Percentiles rank a stretch among this genome's conserved stretches.
Conservation (phyloP, 1,140 invertebrate genomes). For the Notospermus geniculatus region DNA sequence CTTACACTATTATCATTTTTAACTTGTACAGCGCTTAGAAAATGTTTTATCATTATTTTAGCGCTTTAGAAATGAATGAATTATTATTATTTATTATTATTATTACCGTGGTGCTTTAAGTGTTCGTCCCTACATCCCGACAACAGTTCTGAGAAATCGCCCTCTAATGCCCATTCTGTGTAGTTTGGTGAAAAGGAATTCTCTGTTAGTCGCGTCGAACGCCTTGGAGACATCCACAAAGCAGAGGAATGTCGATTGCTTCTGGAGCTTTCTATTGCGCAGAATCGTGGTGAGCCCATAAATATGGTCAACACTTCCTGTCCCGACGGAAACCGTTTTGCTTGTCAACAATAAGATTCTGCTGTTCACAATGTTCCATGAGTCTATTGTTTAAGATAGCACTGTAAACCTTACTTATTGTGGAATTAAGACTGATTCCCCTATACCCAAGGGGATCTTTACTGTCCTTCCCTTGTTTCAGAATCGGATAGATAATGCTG, state of each 20-base stretch:
- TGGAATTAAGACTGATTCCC: constrained; percentile 13
- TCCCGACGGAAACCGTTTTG: not conserved
- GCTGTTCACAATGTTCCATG: constrained; percentile 8
- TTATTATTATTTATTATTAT: too few relatives aligned
- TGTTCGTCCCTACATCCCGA: constrained; percentile 1
- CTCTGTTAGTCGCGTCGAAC: constrained; percentile 2
- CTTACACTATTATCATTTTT: too few relatives aligned
- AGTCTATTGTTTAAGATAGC: constrained; percentile 22
- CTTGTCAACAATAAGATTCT: constrained; percentile 15
- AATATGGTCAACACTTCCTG: not conserved
- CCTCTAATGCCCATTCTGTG: not conserved
- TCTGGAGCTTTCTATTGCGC: not conserved
- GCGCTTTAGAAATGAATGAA: too few relatives aligned
- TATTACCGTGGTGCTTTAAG: too few relatives aligned
- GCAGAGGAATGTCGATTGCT: not conserved
- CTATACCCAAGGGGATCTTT: constrained; percentile 16
- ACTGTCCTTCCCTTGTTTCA: constrained; percentile 11
- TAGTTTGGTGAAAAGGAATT: not conserved
- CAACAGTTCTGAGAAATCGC: not conserved
- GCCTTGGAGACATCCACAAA: constrained; percentile 2
- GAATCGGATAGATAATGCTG: constrained; percentile 20
- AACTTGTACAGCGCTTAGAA: too few relatives aligned
- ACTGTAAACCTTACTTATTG: constrained; percentile 21
- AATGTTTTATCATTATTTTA: too few relatives aligned
- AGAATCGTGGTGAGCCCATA: not conserved